phyloP scores from a whole-genome alignment of 1,140 invertebrate genomes.

The Aphis gossypii region DNA sequence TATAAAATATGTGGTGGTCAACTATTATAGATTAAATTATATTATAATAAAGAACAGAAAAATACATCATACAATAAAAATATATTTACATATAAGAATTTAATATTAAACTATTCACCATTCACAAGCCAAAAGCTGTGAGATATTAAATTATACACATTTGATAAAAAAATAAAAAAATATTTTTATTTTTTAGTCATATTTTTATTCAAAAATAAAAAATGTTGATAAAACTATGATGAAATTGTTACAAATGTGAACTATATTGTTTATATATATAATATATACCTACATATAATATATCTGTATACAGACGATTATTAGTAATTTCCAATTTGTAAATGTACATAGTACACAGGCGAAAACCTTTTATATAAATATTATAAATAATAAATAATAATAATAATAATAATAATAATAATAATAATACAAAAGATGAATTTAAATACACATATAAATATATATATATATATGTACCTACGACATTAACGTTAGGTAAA shows the following conservation, averaged over 20 bases:
- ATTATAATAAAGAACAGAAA: background rate
- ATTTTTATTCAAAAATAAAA: background rate
- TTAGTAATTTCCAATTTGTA: background rate
- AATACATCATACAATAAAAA: background rate
- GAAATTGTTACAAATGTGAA: background rate
- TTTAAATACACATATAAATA: too few species aligned
- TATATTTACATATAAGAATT: background rate
- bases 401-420: background rate
- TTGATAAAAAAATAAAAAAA: background rate
- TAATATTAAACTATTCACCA: background rate
- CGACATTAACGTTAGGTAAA: too few species aligned
- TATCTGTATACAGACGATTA: background rate
- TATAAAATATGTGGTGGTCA: background rate
- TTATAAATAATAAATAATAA: background rate
- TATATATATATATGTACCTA: too few species aligned
- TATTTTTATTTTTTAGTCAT: background rate
- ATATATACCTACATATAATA: background rate
- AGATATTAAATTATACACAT: background rate
- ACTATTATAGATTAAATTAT: background rate
- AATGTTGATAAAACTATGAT: background rate
- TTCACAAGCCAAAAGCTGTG: background rate
- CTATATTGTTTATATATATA: background rate
- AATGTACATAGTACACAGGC: background rate
- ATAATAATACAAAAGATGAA: background rate
- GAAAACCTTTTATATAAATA: background rate